Conservation (phyloP, 2,888 invertebrate species). For the Gortyna flavago region DNA sequence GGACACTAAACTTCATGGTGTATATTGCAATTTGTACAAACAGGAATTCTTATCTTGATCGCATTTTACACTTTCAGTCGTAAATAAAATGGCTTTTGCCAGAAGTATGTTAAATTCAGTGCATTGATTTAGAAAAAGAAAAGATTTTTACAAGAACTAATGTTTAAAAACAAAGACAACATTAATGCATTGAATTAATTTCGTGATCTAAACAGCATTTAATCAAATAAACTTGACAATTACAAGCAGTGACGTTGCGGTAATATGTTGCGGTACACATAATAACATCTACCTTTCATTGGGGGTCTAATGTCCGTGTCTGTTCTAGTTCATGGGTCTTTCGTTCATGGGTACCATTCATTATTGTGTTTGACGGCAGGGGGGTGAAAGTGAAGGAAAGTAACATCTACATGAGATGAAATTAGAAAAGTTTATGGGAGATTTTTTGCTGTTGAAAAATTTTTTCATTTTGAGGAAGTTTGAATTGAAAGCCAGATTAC, state of each 20-base stretch:
- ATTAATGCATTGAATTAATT: slow-evolving; percentile 8
- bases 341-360: slow-evolving; percentile 58
- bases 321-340: slow-evolving; percentile 50
- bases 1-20: too few species aligned
- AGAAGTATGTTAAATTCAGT: slow-evolving; percentile 1
- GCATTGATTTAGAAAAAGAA: neutral
- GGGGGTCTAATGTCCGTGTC: slow-evolving; percentile 57
- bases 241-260: slow-evolving; percentile 60
- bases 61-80: slow-evolving; percentile 4
- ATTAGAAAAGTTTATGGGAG: neutral
- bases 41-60: neutral
- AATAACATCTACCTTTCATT: slow-evolving; percentile 88
- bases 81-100: slow-evolving; percentile 1
- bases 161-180: neutral
- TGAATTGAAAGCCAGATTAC: neutral
- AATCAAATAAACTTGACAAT: slow-evolving; percentile 21
- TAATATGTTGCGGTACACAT: slow-evolving; percentile 65
- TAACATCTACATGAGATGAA: neutral
- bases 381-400: slow-evolving; percentile 22
- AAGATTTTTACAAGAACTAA: neutral
- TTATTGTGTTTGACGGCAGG: slow-evolving; percentile 28
- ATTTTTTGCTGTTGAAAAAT: neutral
- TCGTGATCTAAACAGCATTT: neutral
- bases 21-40: neutral
- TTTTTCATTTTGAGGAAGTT: neutral